phyloP scores from a whole-genome alignment of 2,888 invertebrate species.

The Omphaloscelis lunosa region DNA sequence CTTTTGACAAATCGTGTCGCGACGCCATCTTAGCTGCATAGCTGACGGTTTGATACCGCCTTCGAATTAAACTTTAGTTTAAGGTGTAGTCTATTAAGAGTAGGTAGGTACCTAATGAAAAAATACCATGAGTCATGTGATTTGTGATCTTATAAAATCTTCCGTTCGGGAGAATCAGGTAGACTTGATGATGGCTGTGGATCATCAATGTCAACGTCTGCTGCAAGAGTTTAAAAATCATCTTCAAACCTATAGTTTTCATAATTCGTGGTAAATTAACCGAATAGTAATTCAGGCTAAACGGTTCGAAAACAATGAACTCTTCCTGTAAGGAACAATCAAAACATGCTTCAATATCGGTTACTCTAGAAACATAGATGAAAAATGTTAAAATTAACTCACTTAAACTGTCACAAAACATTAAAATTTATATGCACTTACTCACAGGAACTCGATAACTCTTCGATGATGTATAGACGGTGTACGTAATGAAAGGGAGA shows the following conservation, averaged over 20 bases:
- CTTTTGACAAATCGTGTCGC: slow-evolving; percentile 88
- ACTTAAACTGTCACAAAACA: slow-evolving; percentile 60
- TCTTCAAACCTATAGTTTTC: not conserved
- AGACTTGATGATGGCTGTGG: not conserved
- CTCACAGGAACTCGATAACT: slow-evolving; percentile 61
- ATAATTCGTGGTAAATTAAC: too few species aligned
- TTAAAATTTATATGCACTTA: slow-evolving; percentile 62
- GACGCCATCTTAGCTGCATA: slow-evolving; percentile 85
- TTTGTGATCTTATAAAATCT: not conserved
- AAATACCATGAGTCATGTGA: slow-evolving; percentile 9
- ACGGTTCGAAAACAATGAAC: not conserved
- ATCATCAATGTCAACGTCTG: not conserved
- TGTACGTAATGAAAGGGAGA: slow-evolving; percentile 59
- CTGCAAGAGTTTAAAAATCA: not conserved
- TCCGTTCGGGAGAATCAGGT: not conserved
- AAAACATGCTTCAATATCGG: slow-evolving; percentile 3
- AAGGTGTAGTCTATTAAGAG: slow-evolving; percentile 45
- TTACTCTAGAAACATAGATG: slow-evolving; percentile 6
- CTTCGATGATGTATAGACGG: slow-evolving; percentile 58
- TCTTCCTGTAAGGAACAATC: not conserved
- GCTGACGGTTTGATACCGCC: slow-evolving; percentile 65
- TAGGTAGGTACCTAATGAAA: slow-evolving; percentile 14
- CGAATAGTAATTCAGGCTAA: not conserved
- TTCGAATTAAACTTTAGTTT: slow-evolving; percentile 59
- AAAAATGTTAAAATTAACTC: slow-evolving; percentile 53